phyloP scores from a whole-genome alignment of 2,888 invertebrate species.

The Zygogramma bicolorata region DNA sequence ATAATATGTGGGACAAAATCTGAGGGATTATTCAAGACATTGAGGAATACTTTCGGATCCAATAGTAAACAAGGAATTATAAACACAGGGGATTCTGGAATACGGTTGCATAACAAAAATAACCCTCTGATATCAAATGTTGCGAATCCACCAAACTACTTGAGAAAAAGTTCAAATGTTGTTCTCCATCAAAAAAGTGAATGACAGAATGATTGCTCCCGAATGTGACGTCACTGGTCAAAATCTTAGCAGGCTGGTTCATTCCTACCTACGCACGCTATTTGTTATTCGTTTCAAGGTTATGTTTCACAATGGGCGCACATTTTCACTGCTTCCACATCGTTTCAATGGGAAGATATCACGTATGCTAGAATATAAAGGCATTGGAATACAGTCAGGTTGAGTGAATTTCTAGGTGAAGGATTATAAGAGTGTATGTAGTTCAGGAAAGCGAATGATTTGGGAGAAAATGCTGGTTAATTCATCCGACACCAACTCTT shows the following conservation, averaged over 20 bases:
- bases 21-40: no score
- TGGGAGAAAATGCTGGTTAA: not conserved
- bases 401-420: not conserved
- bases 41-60: no score
- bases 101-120: no score
- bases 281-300: constrained; percentile 4
- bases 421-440: not conserved
- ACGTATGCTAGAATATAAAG: not conserved
- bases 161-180: no score
- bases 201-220: no score
- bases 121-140: no score
- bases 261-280: not conserved
- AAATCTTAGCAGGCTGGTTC: not conserved
- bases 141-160: no score
- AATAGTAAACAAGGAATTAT: no score
- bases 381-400: not conserved
- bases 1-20: no score
- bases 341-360: not conserved
- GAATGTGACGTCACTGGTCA: not conserved
- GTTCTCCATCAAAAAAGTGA: no score
- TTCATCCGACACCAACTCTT: no score
- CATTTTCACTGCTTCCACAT: not conserved
- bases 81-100: no score
- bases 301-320: not conserved
- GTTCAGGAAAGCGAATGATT: not conserved